Percentiles rank a stretch among this genome's conserved stretches.
phyloP scores from a whole-genome alignment of 53 echinoderm and acorn worm species.

The Pentamera pediparva region DNA sequence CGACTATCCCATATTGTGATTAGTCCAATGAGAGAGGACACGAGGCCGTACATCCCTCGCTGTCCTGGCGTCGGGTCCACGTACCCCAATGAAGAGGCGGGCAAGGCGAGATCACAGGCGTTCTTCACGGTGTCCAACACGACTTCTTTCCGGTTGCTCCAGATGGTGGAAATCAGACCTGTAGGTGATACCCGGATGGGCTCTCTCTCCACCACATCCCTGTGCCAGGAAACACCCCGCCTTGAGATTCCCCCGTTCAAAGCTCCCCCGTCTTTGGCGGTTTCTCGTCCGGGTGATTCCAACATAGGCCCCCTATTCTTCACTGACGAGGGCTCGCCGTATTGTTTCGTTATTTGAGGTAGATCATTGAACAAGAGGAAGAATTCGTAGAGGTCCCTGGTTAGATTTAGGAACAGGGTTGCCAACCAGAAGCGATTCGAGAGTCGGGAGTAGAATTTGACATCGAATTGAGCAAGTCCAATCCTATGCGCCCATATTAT shows the following conservation, averaged over 20 bases:
- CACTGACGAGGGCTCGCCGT: background rate
- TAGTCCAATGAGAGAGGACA: constrained; percentile 69
- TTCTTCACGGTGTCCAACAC: constrained; percentile 79
- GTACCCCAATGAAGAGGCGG: constrained; percentile 74
- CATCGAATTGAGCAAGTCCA: constrained; percentile 59
- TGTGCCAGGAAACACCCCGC: constrained; percentile 32
- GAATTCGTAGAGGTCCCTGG: constrained; percentile 80
- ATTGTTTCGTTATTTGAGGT: constrained; percentile 11
- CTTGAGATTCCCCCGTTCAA: background rate
- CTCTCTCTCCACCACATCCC: background rate
- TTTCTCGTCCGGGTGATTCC: background rate
- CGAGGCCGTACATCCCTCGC: constrained; percentile 72
- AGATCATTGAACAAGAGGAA: constrained; percentile 37
- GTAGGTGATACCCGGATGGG: background rate
- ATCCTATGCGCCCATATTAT: constrained; percentile 80
- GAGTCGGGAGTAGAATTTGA: constrained; percentile 57
- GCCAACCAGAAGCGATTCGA: constrained; percentile 92
- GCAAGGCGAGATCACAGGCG: constrained; percentile 74
- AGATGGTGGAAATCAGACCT: background rate
- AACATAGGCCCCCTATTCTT: background rate
- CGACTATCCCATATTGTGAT: constrained; percentile 78
- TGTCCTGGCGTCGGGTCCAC: constrained; percentile 62
- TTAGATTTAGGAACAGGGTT: constrained; percentile 68
- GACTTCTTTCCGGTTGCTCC: constrained; percentile 41
- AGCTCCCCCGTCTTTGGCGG: background rate